A percentile compares a stretch with the other conserved stretches of the same genome.
Evolutionary conservation across 2,888 invertebrate genomes (phyloP).

Genomic region (Aethes cnicana): DNA sequence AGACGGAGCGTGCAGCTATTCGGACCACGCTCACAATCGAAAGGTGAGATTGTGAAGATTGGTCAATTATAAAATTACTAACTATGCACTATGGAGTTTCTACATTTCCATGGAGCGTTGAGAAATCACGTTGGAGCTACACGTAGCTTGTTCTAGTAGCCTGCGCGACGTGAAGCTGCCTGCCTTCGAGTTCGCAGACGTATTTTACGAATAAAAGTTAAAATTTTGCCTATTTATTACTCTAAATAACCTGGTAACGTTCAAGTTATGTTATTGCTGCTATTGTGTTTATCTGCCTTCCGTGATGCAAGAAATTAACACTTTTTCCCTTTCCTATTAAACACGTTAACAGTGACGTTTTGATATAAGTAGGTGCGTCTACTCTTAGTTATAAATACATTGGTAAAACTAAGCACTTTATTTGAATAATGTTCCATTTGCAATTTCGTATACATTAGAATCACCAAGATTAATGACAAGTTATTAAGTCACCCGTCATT

Average conservation of each 20-base stretch:
- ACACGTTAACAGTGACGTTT: no score
- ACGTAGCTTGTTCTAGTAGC: slow-evolving; percentile 19
- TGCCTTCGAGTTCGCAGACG: slow-evolving; percentile 17
- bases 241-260: no score
- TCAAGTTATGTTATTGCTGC: no score
- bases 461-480: no score
- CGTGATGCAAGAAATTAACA: no score
- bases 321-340: no score
- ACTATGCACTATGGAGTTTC: slow-evolving; percentile 37
- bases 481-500: background rate
- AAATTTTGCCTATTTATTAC: background rate
- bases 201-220: slow-evolving; percentile 20
- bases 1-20: slow-evolving; percentile 39
- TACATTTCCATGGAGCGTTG: slow-evolving; percentile 35
- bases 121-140: slow-evolving; percentile 21
- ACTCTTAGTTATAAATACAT: no score
- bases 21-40: slow-evolving; percentile 34
- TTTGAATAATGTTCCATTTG: no score
- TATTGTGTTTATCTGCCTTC: no score
- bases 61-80: slow-evolving; percentile 45
- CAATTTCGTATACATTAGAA: no score
- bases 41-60: slow-evolving; percentile 42
- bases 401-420: no score
- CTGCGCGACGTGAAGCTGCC: slow-evolving; percentile 23
- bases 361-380: no score